Evolutionary conservation across 2,888 invertebrate species (phyloP), one percentile per base, ranked within the genome.

Genomic region (Melanostoma scalare): DNA sequence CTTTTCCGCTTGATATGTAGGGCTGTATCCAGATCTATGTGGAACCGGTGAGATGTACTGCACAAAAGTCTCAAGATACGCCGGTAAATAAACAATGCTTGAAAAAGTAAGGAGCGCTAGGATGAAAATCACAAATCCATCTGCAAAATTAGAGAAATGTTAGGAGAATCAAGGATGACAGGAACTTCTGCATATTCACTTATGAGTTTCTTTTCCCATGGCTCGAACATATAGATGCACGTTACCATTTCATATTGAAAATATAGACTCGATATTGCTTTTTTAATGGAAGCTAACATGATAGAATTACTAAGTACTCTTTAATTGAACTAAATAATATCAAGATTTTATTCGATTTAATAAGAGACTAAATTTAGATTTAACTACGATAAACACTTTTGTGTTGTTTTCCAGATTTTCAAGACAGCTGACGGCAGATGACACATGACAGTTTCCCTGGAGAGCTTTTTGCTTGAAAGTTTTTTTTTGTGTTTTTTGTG

Each of bases 71-170:
- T 89, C 88, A 67, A 93, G 91, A 86, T 94, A 94, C 61, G 92
- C 92, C 1, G 94, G 94, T 81, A 94, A 89, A 87, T 93, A 94
- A 3, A 93, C 90, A 86, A 92, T 93, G 44, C 93, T 92, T 0
- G 93, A 93, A 87, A 93, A 94, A 9, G 92, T 88, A 36, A 93
- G 90, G 85, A 93, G 92, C 1, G 91, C 89, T 56, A 93, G 86
- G 65, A 93, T 90, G 1, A 92, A 87, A 6, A 92, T 85, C 6
- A 93, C 89, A 72, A 93, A 89, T 50, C 92, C 91, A 90, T 93
- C 93, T 92, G 87, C 0, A 86, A 85, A 8, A 53, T 10, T 2
- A 6, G 30, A 42, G 40, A 9, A 52, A 79, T 38, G 31, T 38
- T 6, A 36, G 20, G 38, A 36, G 1, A 61, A 10, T 44, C 33